A percentile compares a stretch with the other conserved stretches of the same genome.
Evolutionary conservation across 2,113 vertebrate species (phyloP).

Genomic region (Platichthys flesus): DNA sequence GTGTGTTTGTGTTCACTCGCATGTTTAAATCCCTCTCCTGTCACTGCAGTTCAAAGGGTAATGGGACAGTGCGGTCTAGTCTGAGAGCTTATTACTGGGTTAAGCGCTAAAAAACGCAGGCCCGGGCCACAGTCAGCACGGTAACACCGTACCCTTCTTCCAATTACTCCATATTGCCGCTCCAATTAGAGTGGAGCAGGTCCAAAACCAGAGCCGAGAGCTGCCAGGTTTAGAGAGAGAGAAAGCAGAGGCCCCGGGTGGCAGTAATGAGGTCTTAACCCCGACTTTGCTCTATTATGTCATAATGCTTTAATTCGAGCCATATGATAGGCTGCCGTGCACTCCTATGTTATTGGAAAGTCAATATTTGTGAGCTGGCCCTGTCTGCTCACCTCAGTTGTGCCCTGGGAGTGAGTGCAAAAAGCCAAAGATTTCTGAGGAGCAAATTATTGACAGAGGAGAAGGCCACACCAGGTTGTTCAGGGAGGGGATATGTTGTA

Average conservation of each 20-base stretch:
- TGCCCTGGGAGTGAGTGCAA: constrained; percentile 36
- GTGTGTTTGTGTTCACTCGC: constrained; percentile 28
- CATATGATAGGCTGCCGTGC: constrained; percentile 74
- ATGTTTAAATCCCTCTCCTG: constrained; percentile 30
- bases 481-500: neutral
- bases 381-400: constrained; percentile 49
- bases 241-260: constrained; percentile 73
- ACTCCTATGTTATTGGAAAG: constrained; percentile 71
- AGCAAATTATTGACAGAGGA: constrained; percentile 37
- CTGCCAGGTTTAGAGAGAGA: constrained; percentile 65
- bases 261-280: constrained; percentile 81
- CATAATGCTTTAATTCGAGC: constrained; percentile 81
- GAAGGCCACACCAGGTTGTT: constrained; percentile 17
- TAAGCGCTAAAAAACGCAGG: constrained; percentile 65
- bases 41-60: constrained; percentile 62
- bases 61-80: constrained; percentile 55
- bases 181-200: constrained; percentile 71
- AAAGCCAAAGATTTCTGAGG: constrained; percentile 18
- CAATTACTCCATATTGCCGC: constrained; percentile 72
- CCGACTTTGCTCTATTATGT: constrained; percentile 74
- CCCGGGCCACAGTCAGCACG: constrained; percentile 46
- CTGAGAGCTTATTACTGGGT: constrained; percentile 71
- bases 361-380: constrained; percentile 70
- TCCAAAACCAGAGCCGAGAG: constrained; percentile 66
- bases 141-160: constrained; percentile 54